Percentiles rank a stretch among this genome's conserved stretches.
Conservation (phyloP, 2,888 invertebrate species). For the Drosophila birchii region DNA sequence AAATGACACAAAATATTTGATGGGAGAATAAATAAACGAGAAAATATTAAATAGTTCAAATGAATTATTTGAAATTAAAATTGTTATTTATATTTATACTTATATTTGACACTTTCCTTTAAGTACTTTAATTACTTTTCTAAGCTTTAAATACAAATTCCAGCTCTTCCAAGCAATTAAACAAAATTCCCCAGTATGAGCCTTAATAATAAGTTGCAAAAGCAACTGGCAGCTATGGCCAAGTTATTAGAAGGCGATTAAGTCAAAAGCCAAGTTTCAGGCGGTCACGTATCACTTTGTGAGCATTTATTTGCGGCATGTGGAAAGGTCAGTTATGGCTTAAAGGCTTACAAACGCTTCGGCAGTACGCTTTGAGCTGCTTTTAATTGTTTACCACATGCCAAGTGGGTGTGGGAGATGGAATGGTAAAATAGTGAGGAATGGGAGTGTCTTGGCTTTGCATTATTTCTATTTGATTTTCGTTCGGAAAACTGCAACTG, state of each 20-base stretch:
- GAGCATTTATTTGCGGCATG: conserved; percentile 38
- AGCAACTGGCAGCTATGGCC: conserved; percentile 47
- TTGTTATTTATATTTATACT: no score
- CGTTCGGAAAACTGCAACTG: conserved; percentile 52
- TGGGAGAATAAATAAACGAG: no score
- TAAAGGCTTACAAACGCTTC: conserved; percentile 60
- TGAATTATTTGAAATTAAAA: no score
- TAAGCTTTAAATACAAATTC: background rate
- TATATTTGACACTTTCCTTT: background rate
- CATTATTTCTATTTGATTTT: conserved; percentile 36
- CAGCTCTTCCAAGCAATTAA: background rate
- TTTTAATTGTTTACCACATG: conserved; percentile 54
- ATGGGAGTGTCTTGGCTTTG: conserved; percentile 1
- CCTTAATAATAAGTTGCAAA: conserved; percentile 43
- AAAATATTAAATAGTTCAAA: no score
- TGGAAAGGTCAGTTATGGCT: conserved; percentile 70
- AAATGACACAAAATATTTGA: no score
- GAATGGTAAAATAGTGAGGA: conserved; percentile 14
- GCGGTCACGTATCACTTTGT: conserved; percentile 3
- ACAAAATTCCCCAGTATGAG: background rate
- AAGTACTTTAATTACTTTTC: no score
- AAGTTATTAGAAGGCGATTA: conserved; percentile 69
- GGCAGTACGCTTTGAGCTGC: conserved; percentile 54
- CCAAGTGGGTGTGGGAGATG: conserved; percentile 36
- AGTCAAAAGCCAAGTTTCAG: conserved; percentile 48